Conservation (phyloP, 2,797 vertebrate species). For the Coendou prehensilis region DNA sequence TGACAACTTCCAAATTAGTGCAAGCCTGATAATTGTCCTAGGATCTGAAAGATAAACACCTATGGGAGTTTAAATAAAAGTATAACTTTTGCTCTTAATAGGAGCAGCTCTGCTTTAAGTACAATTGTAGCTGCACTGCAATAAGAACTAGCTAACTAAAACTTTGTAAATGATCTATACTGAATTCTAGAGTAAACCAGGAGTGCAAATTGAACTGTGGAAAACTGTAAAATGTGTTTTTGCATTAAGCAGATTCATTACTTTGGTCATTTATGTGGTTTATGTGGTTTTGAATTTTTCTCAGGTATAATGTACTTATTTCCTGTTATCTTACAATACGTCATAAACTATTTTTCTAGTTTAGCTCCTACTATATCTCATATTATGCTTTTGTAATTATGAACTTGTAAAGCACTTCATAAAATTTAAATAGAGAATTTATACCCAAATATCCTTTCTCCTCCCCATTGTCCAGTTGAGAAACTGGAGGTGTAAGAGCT, state of each 20-base stretch:
- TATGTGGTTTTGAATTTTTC: slow-evolving; percentile 47
- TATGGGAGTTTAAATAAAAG: slow-evolving; percentile 44
- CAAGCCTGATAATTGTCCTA: slow-evolving; percentile 22
- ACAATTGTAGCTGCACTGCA: not conserved
- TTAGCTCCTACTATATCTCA: not conserved
- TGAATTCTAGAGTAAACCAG: slow-evolving; percentile 8
- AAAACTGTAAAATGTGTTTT: not conserved
- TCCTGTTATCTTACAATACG: not conserved
- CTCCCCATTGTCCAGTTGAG: not conserved
- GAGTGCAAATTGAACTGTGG: not conserved
- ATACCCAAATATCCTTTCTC: not conserved
- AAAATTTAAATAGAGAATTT: not conserved
- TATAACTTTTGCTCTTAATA: slow-evolving; percentile 39
- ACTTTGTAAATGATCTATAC: not conserved
- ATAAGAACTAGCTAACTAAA: slow-evolving; percentile 16
- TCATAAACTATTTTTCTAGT: not conserved
- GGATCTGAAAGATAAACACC: not conserved
- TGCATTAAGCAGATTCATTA: slow-evolving; percentile 32
- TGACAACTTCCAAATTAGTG: not conserved
- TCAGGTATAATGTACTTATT: slow-evolving; percentile 44
- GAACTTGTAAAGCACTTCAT: not conserved
- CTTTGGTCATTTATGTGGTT: not conserved
- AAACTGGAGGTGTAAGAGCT: not conserved
- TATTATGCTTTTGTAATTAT: slow-evolving; percentile 12
- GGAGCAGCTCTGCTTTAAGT: slow-evolving; percentile 13